Percentiles rank a stretch among this genome's conserved stretches.
Conservation (phyloP, 92 coral and sea anemone species). For the Anthopleura xanthogrammica region DNA sequence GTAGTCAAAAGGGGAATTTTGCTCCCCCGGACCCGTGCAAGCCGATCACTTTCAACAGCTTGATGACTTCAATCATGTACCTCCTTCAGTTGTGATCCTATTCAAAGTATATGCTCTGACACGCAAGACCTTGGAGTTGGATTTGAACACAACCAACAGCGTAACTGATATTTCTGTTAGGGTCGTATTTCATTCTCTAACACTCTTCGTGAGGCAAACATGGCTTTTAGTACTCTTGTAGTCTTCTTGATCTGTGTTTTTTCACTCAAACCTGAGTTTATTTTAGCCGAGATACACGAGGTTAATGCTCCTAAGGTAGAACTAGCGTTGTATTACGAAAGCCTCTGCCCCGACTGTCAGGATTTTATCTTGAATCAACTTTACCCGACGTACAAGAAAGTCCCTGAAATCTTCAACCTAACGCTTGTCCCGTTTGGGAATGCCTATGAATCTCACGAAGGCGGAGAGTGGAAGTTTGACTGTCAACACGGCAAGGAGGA, state of each 20-base stretch:
- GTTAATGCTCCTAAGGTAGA: constrained; percentile 50
- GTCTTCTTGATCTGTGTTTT: background rate
- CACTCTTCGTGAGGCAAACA: background rate
- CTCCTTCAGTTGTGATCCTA: background rate
- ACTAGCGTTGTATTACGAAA: constrained; percentile 64
- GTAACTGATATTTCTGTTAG: background rate
- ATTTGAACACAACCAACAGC: background rate
- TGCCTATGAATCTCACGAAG: constrained; percentile 47
- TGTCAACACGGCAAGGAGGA: constrained; percentile 77
- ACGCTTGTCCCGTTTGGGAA: constrained; percentile 76
- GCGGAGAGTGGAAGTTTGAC: constrained; percentile 61
- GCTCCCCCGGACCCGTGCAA: too few relatives aligned
- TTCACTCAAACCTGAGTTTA: background rate
- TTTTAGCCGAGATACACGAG: background rate
- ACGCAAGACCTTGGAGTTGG: background rate
- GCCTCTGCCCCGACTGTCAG: constrained; percentile 75
- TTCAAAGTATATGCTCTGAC: background rate
- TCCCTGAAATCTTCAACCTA: constrained; percentile 56
- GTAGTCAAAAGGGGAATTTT: too few relatives aligned
- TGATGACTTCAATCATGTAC: background rate
- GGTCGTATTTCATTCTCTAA: background rate
- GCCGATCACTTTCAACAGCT: background rate
- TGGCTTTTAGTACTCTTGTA: background rate
- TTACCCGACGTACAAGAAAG: constrained; percentile 58
- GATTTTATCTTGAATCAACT: constrained; percentile 53